These are phyloP conservation scores for Conistra vaccinii DNA, from an alignment of 2,888 invertebrate genomes.

Conservation along the genomic window DNA sequence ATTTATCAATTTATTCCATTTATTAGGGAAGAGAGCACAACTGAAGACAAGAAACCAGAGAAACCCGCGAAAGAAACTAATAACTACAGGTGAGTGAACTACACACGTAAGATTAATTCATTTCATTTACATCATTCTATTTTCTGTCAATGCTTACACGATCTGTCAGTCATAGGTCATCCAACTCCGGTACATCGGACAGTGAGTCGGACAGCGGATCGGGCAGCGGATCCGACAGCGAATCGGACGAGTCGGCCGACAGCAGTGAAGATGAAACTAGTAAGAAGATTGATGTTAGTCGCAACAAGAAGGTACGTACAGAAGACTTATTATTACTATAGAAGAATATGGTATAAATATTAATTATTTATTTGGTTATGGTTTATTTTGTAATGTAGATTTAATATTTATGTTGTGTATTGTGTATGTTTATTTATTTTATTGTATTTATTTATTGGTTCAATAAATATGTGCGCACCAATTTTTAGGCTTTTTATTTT, in stretches of 20 bases:
- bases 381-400: constrained; percentile 14
- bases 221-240: constrained; percentile 71
- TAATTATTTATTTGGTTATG: not conserved
- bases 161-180: constrained; percentile 67
- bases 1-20: not conserved
- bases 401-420: constrained; percentile 14
- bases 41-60: constrained; percentile 74
- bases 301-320: constrained; percentile 67
- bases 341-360: not conserved
- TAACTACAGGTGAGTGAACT: constrained; percentile 66
- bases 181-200: constrained; percentile 80
- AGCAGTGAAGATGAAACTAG: constrained; percentile 63
- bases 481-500: constrained; percentile 25
- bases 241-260: constrained; percentile 71
- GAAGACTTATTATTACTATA: constrained; percentile 24
- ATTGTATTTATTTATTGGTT: constrained; percentile 20
- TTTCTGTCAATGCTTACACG: too few species aligned
- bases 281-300: constrained; percentile 56
- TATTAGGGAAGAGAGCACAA: constrained; percentile 78
- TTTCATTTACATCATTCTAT: too few species aligned
- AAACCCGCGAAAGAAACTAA: constrained; percentile 76
- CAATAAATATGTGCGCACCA: constrained; percentile 24
- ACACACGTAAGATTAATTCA: too few species aligned
- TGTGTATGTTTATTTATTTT: constrained; percentile 20
- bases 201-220: constrained; percentile 77